Evolutionary conservation across 2,113 vertebrate genomes (phyloP).

Genomic region (Sphyrna mokarran): DNA sequence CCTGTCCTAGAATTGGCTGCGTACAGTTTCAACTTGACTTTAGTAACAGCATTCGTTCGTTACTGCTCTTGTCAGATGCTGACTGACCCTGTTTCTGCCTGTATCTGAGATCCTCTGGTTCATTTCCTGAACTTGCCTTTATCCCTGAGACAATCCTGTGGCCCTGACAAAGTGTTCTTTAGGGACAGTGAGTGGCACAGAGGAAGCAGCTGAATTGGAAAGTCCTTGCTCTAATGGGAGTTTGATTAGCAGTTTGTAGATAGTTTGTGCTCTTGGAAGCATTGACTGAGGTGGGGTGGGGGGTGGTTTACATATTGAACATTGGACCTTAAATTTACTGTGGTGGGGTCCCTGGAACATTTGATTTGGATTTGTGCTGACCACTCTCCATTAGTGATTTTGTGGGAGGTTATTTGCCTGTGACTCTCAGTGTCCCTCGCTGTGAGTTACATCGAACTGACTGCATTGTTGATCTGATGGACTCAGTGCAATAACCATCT

Average conservation of each 20-base stretch:
- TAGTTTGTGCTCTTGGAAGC: not conserved
- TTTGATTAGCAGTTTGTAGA: not conserved
- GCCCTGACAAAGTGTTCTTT: not conserved
- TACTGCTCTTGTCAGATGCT: not conserved
- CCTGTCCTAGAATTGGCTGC: not conserved
- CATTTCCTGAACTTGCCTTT: not conserved
- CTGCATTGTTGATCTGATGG: slow-evolving; percentile 45
- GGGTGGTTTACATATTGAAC: not conserved
- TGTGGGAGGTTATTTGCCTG: slow-evolving; percentile 31
- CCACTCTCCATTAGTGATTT: not conserved
- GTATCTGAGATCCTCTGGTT: not conserved
- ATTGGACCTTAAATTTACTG: not conserved
- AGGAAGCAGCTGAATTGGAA: not conserved
- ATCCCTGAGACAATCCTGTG: not conserved
- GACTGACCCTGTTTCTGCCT: not conserved
- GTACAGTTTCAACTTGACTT: not conserved
- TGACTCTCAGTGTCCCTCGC: not conserved
- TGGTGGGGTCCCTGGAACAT: no score
- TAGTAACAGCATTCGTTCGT: not conserved
- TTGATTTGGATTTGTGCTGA: not conserved
- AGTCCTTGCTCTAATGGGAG: not conserved
- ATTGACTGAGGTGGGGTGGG: not conserved
- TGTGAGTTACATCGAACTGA: slow-evolving; percentile 41
- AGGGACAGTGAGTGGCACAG: not conserved
- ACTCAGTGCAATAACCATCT: slow-evolving; percentile 48